These are phyloP conservation scores for Lutjanus argentimaculatus DNA, from an alignment of 2,797 vertebrate genomes.

Conservation along the genomic window DNA sequence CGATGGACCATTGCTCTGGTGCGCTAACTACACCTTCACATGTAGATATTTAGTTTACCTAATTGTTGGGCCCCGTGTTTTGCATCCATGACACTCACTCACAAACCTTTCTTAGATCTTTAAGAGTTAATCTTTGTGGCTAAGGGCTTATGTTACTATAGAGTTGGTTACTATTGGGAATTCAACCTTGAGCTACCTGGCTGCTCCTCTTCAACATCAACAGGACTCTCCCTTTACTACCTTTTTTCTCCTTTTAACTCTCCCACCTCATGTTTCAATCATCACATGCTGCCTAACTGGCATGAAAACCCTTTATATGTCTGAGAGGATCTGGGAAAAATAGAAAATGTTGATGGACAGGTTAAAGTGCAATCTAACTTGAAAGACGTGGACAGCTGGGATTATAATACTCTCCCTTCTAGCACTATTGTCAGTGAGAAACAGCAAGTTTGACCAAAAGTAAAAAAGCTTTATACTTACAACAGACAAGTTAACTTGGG, in stretches of 20 bases:
- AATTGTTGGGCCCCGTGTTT: background rate
- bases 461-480: background rate
- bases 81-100: background rate
- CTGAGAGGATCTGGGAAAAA: background rate
- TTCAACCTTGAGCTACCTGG: background rate
- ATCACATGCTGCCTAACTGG: background rate
- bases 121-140: background rate
- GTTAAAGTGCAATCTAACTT: background rate
- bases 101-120: background rate
- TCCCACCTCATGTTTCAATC: background rate
- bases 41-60: background rate
- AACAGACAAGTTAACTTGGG: background rate
- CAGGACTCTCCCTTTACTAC: background rate
- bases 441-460: background rate
- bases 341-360: background rate
- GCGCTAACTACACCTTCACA: too few relatives aligned
- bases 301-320: background rate
- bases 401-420: background rate
- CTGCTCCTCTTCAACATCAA: background rate
- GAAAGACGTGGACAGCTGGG: background rate
- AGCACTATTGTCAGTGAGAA: background rate
- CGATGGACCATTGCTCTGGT: too few relatives aligned
- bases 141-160: background rate
- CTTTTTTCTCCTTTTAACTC: background rate
- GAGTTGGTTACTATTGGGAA: background rate